Base-by-base conservation (phyloP, 2,888 invertebrate genomes). In the Rhingia rostrata region DNA sequence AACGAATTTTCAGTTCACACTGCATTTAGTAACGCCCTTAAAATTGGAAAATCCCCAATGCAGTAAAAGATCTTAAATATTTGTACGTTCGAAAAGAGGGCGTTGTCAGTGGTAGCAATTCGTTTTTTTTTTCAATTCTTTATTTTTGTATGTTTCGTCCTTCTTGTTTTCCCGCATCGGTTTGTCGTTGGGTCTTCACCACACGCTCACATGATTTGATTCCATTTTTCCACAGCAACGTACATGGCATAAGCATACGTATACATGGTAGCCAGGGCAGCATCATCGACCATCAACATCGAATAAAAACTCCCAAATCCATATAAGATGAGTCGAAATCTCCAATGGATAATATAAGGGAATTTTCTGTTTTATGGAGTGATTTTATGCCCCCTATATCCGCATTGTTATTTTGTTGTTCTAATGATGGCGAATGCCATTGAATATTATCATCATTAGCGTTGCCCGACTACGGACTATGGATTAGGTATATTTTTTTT, bases 381-480 rank as follows among this genome's bases (percentile, higher is more conserved):
- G 80, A 81, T 81, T 74, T 80, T 80, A 80, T 75, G 74, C 43
- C 53, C 64, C 49, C 63, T 63, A 75, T 81, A 81, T 69, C 58
- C 75, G 69, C 67, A 81, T 81, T 81, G 80, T 75, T 81, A 81
- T 80, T 74, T 80, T 80, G 80, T 63, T 75, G 67, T 81, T 69
- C 80, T 61, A 69, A 81, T 75, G 74, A 80, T 67, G 67, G 66
- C 69, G 67, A 67, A 80, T 67, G 74, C 67, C 66, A 80, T 80
- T 80, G 80, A 81, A 81, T 75, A 69, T 75, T 81, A 81, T 75
- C 67, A 81, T 81, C 80, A 75, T 75, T 75, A 81, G 61, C 75
- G 80, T 69, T 54, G 56, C 67, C 67, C 47, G 63, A 81, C 54
- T 81, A 33, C 49, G 9, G 66, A 12, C 12, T 54, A 22, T 49